Conservation (phyloP, 2,797 vertebrate species). For the Acomys russatus region DNA sequence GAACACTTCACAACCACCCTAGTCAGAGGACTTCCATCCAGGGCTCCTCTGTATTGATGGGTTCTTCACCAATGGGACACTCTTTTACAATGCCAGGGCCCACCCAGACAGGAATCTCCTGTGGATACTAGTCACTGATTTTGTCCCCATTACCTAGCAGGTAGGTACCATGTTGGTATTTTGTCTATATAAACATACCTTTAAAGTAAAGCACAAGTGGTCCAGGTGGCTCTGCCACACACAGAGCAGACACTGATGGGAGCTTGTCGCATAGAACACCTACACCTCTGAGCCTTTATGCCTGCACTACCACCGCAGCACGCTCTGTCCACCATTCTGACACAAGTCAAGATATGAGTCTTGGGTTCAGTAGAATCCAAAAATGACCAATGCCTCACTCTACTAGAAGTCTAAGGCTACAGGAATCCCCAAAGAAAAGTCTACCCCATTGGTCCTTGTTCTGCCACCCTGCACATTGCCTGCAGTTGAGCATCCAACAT, state of each 20-base stretch:
- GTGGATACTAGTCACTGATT: neutral
- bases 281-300: no score
- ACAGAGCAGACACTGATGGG: neutral
- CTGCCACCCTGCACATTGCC: conserved; percentile 88
- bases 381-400: neutral
- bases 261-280: neutral
- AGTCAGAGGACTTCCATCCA: neutral
- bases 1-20: neutral
- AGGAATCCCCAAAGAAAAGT: conserved; percentile 89
- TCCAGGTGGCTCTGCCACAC: neutral
- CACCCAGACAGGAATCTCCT: neutral
- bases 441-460: conserved; percentile 90
- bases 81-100: neutral
- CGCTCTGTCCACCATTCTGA: neutral
- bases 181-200: neutral
- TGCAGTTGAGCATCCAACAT: conserved; percentile 68
- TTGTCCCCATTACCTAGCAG: neutral
- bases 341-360: neutral
- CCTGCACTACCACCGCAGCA: no score
- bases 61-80: neutral
- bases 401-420: neutral
- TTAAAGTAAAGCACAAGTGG: neutral
- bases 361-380: neutral
- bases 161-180: neutral
- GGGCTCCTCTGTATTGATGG: neutral